Base-by-base conservation (phyloP, 30 jellyfish, hydroid and myxozoan species). In the Hydractinia symbiolongicarpus region DNA sequence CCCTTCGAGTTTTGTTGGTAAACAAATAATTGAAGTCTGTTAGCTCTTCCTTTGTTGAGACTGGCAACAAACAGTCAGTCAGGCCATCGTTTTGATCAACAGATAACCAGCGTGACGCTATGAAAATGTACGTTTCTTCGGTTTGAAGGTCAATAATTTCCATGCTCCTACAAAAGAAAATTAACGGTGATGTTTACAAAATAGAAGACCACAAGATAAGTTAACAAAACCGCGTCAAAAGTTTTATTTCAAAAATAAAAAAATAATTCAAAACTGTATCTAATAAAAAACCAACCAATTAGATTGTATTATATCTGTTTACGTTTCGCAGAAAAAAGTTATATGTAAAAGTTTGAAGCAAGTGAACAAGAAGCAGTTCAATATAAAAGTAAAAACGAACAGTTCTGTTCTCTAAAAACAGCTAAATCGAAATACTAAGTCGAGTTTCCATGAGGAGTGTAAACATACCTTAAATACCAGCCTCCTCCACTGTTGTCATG, bases 401-500 rank as follows among this genome's bases (percentile, higher is more conserved):
- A 30, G 44, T 2, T 30, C 44, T 30, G 44, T 30, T 30, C 2
- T 1, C 44, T 30, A 30, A 30, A 30, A 30, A 30, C 44, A 30
- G 44, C 44, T 2, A 30, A 30, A 30, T 30, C 44, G 44, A 30
- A 30, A 30, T 30, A 30, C 44, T 30, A 30, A 30, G 44, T 30
- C 44, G 44, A 30, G 44, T 30, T 30, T 30, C 44, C 44, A 30
- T 30, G 44, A 30, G 44, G 44, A 30, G 44, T 30, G 44, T 30
- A 30, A 57, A 44, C 81, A 16, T 78, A 93, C 99, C 96, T 88
- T 44, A 88, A 71, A 69, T 88, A 93, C 99, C 99, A 93, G 51
- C 99, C 99, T 9, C 96, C 99, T 5, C 92, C 93, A 15, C 90
- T 61, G 68, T 93, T 93, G 58, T 93, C 99, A 75, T 93, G 99